Percentiles rank a stretch among this genome's conserved stretches.
These are phyloP conservation scores for Glaucidium brasilianum DNA, from an alignment of 2,113 vertebrate species.

Conservation along the genomic window DNA sequence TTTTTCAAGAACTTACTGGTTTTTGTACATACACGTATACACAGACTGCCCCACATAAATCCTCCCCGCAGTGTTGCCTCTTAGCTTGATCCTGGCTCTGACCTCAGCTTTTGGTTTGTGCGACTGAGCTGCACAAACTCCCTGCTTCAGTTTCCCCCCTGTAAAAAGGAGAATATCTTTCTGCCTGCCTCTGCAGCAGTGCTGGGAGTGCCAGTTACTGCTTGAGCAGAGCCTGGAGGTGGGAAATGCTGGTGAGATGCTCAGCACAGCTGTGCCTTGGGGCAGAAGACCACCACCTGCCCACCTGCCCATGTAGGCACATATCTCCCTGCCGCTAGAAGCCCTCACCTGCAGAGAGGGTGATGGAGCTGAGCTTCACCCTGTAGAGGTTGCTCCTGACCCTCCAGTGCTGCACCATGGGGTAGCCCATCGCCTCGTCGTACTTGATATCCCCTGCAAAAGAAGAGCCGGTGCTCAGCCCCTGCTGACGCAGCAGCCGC, in stretches of 20 bases:
- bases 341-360: constrained; percentile 89
- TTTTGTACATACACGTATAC: accelerated
- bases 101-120: not conserved
- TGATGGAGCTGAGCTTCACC: constrained; percentile 95
- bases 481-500: accelerated
- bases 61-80: accelerated
- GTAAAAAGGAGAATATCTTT: not conserved
- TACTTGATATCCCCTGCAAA: constrained; percentile 87
- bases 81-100: not conserved
- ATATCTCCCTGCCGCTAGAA: accelerated
- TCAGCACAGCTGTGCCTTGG: not conserved
- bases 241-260: not conserved
- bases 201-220: not conserved
- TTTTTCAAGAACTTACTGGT: not conserved
- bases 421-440: constrained; percentile 93
- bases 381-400: constrained; percentile 96
- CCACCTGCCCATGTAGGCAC: accelerated
- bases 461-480: not conserved
- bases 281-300: not conserved
- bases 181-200: not conserved
- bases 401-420: constrained; percentile 96
- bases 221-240: not conserved
- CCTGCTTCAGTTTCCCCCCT: not conserved
- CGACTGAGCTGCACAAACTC: not conserved
- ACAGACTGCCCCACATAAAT: not conserved